These are phyloP conservation scores for Macrosiphum euphorbiae DNA, from an alignment of 2,888 invertebrate species.

Conservation along the genomic window DNA sequence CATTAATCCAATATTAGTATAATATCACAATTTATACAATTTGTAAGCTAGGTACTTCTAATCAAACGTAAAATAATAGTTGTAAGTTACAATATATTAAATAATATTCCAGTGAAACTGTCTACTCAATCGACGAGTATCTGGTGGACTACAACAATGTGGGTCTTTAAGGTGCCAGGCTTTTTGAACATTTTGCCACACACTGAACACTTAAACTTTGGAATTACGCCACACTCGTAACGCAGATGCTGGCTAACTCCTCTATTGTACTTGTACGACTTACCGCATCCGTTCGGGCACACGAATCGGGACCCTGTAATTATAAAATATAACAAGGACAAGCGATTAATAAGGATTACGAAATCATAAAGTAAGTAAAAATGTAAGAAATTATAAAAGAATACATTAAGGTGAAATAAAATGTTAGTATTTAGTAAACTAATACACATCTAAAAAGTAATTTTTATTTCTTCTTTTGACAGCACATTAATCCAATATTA, in stretches of 20 bases:
- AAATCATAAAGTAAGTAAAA: not conserved
- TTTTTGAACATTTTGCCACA: conserved; percentile 63
- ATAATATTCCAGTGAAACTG: not conserved
- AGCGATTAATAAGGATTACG: not conserved
- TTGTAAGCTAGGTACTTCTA: not conserved
- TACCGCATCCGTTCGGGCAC: not conserved
- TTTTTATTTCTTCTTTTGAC: not conserved
- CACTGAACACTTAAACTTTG: conserved; percentile 68
- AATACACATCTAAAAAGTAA: not conserved
- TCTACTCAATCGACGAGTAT: not conserved
- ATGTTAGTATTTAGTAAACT: not conserved
- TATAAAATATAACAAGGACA: not conserved
- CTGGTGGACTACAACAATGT: not conserved
- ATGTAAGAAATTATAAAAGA: not conserved
- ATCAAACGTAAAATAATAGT: not conserved
- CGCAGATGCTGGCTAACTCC: not conserved
- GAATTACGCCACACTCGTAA: conserved; percentile 68
- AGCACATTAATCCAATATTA: not conserved
- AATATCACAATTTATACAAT: not conserved
- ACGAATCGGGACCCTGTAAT: not conserved
- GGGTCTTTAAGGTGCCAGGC: not conserved
- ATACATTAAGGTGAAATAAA: not conserved
- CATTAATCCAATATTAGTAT: not conserved
- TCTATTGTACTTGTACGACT: not conserved
- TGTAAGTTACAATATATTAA: not conserved